A percentile compares a stretch with the other conserved stretches of the same genome.
Conservation (phyloP, 2,888 invertebrate genomes). For the Spialia ferax region DNA sequence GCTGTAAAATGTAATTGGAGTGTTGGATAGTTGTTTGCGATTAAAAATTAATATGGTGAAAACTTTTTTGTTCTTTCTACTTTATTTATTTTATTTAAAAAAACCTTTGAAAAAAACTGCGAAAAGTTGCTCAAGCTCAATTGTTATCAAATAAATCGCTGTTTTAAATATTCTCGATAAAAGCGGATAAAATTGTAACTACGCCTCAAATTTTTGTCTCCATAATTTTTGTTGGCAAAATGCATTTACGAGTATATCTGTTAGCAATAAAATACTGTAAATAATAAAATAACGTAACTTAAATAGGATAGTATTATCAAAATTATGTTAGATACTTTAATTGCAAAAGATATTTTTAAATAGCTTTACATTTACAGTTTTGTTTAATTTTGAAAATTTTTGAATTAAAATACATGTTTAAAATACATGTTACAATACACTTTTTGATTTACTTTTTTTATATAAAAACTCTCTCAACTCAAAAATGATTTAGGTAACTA, state of each 20-base stretch:
- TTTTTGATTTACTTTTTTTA: too few relatives aligned
- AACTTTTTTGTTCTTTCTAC: not conserved
- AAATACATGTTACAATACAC: too few relatives aligned
- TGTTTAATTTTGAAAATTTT: too few relatives aligned
- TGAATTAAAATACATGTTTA: too few relatives aligned
- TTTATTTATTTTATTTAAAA: not conserved
- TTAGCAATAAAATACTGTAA: not conserved
- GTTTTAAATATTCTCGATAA: not conserved
- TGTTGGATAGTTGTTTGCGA: not conserved
- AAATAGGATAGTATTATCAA: not conserved
- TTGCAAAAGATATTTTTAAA: not conserved
- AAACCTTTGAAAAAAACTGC: too few relatives aligned
- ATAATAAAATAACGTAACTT: constrained; percentile 1
- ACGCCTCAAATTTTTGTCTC: not conserved
- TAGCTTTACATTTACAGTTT: too few relatives aligned
- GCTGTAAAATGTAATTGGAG: not conserved
- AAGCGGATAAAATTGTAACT: not conserved
- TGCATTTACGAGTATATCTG: not conserved
- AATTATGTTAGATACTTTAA: not conserved
- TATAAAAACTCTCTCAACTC: too few relatives aligned
- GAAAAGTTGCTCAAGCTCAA: constrained; percentile 10
- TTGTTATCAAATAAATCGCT: not conserved
- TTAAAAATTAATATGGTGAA: not conserved
- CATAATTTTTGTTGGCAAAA: too few relatives aligned
- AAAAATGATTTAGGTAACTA: too few relatives aligned